Percentiles rank a stretch among this genome's conserved stretches.
Evolutionary conservation across 2,888 invertebrate species (phyloP).

Genomic region (Melinaea menophilus): DNA sequence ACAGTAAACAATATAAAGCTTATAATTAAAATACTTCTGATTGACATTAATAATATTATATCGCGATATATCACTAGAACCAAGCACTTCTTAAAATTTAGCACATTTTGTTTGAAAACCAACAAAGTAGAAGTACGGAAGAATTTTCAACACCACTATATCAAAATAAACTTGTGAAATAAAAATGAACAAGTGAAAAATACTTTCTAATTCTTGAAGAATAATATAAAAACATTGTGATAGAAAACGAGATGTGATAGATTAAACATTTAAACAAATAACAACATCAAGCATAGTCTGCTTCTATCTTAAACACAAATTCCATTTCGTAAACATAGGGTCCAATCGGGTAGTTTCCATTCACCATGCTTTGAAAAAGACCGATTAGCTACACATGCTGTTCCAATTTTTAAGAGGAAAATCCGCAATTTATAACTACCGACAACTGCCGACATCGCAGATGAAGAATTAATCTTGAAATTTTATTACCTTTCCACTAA

Average conservation of each 20-base stretch:
- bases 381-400: slow-evolving; percentile 69
- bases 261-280: not conserved
- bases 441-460: not conserved
- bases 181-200: slow-evolving; percentile 1
- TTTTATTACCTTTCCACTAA: not conserved
- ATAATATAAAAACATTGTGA: slow-evolving; percentile 1
- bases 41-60: no score
- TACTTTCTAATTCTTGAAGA: not conserved
- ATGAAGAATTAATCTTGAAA: slow-evolving; percentile 1
- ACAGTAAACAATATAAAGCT: no score
- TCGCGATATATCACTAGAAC: no score
- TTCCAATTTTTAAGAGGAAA: slow-evolving; percentile 52
- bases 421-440: slow-evolving; percentile 4
- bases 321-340: not conserved
- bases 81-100: no score
- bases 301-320: not conserved
- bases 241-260: not conserved
- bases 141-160: slow-evolving; percentile 4
- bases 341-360: slow-evolving; percentile 64
- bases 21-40: no score
- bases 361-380: slow-evolving; percentile 48
- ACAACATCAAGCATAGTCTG: not conserved
- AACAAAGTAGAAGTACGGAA: not conserved
- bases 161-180: slow-evolving; percentile 1
- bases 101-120: no score